Evolutionary conservation across 2,888 invertebrate species (phyloP), one percentile per base, ranked within the genome.

Genomic region (Spatulosminthurus flaviceps): DNA sequence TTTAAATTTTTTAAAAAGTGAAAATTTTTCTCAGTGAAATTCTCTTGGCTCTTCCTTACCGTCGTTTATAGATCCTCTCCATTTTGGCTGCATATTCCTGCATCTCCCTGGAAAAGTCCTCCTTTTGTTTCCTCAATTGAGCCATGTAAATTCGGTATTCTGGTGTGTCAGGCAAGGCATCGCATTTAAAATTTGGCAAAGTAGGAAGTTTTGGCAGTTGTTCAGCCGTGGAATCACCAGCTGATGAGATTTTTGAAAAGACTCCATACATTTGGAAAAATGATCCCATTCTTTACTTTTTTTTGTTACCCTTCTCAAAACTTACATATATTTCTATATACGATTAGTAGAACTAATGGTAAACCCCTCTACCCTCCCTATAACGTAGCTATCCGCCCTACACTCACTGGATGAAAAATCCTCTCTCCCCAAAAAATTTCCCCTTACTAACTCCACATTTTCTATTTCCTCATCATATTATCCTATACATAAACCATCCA

Each of bases 111-210:
- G 73, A 21, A 66, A 79, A 79, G 24, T 79, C 79, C 16, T 79
- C 79, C 73, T 79, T 79, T 22, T 79, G 79, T 51, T 79, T 79
- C 74, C 67, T 22, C 21, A 79, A 51, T 67, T 74, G 73, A 42
- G 67, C 73, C 41, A 41, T 26, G 28, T 28, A 67, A 16, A 79
- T 79, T 51, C 79, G 61, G 29, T 29, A 67, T 19, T 79, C 79
- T 1, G 79, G 67, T 19, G 79, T 67, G 16, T 79, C 74, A 41
- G 73, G 73, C 16, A 42, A 29, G 9, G 43, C 41, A 34, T 79
- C 28, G 64, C 79, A 72, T 24, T 64, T 21, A 28, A 79, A 73
- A 66, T 73, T 79, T 73, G 79, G 79, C 79, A 79, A 71, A 66
- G 73, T 51, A 24, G 79, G 79, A 66, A 79, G 61, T 74, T 79